Percentiles rank a stretch among this genome's conserved stretches.
Conservation (phyloP, 2,113 vertebrate genomes). For the Hypomesus transpacificus region DNA sequence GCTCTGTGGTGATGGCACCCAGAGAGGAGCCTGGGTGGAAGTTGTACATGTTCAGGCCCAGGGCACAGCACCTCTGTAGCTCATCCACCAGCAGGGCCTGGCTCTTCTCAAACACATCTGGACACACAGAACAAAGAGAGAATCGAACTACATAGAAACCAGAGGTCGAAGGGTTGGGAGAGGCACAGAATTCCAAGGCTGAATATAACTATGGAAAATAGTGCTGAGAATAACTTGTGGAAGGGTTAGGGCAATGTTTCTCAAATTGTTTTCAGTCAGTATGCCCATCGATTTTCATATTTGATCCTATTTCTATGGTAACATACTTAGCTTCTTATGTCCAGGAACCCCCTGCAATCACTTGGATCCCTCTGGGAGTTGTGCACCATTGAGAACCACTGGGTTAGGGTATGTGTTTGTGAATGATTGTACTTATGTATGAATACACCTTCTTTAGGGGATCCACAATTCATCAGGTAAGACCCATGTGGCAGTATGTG, state of each 20-base stretch:
- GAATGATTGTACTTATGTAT: neutral
- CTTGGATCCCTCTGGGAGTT: neutral
- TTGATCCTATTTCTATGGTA: no score
- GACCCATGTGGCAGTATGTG: slow-evolving; percentile 76
- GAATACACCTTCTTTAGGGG: slow-evolving; percentile 72
- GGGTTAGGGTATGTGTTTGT: no score
- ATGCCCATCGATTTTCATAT: no score
- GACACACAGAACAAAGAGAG: neutral
- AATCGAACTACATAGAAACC: neutral
- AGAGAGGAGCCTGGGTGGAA: slow-evolving; percentile 74
- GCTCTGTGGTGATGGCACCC: slow-evolving; percentile 63
- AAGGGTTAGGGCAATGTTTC: no score
- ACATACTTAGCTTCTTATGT: no score
- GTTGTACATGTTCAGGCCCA: slow-evolving; percentile 73
- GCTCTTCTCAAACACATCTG: slow-evolving; percentile 75
- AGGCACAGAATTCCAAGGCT: neutral
- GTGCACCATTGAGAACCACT: neutral
- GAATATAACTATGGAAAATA: neutral
- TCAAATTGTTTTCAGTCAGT: no score
- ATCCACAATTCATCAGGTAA: slow-evolving; percentile 79
- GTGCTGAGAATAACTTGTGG: no score
- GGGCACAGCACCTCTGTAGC: slow-evolving; percentile 67
- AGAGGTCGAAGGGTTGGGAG: no score
- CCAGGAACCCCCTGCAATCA: neutral
- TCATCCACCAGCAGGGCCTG: slow-evolving; percentile 74